These are phyloP conservation scores for Scaptomyza hsui DNA, from an alignment of 1,140 invertebrate species.

Conservation along the genomic window DNA sequence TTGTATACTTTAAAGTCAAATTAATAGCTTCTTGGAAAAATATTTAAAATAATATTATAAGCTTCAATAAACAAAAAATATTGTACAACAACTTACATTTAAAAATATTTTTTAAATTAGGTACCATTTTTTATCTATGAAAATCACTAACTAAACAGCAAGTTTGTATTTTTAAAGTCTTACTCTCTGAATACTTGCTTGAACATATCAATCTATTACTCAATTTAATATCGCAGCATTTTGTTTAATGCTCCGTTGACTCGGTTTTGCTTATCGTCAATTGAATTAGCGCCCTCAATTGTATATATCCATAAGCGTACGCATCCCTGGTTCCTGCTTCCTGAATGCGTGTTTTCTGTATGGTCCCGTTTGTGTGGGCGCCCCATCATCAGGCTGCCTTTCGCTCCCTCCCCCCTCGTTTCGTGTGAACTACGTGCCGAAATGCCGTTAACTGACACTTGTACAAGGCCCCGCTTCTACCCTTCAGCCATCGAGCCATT, in stretches of 20 bases:
- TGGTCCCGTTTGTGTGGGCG: neutral
- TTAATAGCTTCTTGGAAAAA: too few relatives aligned
- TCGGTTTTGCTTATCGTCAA: conserved; percentile 31
- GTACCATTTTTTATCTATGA: too few relatives aligned
- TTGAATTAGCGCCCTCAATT: conserved; percentile 51
- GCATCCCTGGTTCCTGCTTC: conserved; percentile 41
- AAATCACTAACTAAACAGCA: neutral
- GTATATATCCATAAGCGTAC: conserved; percentile 45
- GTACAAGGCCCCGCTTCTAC: neutral
- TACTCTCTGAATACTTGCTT: too few relatives aligned
- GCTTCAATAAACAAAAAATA: too few relatives aligned
- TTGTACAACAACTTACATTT: too few relatives aligned
- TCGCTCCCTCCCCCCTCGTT: neutral
- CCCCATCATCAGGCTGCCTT: conserved; percentile 43
- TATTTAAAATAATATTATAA: too few relatives aligned
- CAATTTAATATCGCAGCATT: neutral
- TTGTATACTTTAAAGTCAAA: too few relatives aligned
- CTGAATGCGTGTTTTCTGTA: conserved; percentile 5
- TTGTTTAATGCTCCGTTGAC: neutral
- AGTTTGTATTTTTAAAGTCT: neutral
- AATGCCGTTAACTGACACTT: conserved; percentile 48
- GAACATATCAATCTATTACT: neutral
- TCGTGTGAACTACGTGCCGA: conserved; percentile 54
- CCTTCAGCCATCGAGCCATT: neutral
- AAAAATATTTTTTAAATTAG: too few relatives aligned